Percentiles rank a stretch among this genome's conserved stretches.
phyloP scores from a whole-genome alignment of 2,888 invertebrate genomes.

The Tortrix viridana region DNA sequence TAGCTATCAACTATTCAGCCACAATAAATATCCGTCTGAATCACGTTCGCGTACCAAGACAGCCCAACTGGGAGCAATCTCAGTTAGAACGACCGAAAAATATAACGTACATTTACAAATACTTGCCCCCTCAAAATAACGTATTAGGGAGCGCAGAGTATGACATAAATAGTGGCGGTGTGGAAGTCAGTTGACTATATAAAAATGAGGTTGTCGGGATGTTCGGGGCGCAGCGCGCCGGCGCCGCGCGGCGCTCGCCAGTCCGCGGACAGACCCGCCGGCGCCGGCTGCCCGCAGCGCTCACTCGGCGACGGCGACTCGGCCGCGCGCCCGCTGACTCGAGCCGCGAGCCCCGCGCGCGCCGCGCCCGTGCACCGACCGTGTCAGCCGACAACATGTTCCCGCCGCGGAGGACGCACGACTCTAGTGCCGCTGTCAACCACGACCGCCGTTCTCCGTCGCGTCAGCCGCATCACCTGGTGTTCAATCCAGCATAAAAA shows the following conservation, averaged over 20 bases:
- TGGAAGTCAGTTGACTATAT: slow-evolving; percentile 83
- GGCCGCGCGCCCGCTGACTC: slow-evolving; percentile 40
- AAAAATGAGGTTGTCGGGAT: slow-evolving; percentile 79
- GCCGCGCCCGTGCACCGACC: slow-evolving; percentile 33
- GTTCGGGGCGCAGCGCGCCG: slow-evolving; percentile 74
- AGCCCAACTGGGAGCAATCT: slow-evolving; percentile 64
- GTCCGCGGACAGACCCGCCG: slow-evolving; percentile 70
- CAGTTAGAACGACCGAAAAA: slow-evolving; percentile 60
- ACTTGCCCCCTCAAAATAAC: slow-evolving; percentile 76
- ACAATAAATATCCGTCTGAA: slow-evolving; percentile 61
- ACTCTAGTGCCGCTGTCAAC: slow-evolving; percentile 58
- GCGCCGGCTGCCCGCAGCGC: slow-evolving; percentile 56
- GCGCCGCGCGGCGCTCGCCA: slow-evolving; percentile 72
- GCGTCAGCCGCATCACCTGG: slow-evolving; percentile 62
- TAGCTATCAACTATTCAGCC: slow-evolving; percentile 45
- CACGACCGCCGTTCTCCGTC: slow-evolving; percentile 57
- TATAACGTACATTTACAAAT: slow-evolving; percentile 72
- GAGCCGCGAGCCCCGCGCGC: slow-evolving; percentile 42
- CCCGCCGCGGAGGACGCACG: slow-evolving; percentile 54
- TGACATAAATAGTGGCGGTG: slow-evolving; percentile 82
- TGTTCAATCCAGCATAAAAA: slow-evolving; percentile 74
- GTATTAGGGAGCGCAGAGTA: slow-evolving; percentile 78
- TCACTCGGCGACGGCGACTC: slow-evolving; percentile 42
- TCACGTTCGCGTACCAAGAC: slow-evolving; percentile 54
- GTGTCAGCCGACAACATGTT: slow-evolving; percentile 68